Evolutionary conservation across 2,797 vertebrate species (phyloP).

Genomic region (Peromyscus melanophrys): DNA sequence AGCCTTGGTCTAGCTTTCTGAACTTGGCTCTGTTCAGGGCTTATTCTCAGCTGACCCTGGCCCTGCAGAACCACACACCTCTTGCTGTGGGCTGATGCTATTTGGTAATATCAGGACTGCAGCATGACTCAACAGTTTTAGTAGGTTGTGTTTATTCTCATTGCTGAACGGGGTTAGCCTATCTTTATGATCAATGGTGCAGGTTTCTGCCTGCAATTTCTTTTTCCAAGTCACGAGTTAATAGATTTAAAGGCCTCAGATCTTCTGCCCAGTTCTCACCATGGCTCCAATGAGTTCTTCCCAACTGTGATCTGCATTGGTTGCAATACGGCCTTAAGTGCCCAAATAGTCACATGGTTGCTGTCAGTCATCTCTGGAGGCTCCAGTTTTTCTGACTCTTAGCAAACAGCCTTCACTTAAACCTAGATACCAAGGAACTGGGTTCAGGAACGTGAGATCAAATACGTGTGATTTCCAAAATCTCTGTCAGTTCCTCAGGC

Average conservation of each 20-base stretch:
- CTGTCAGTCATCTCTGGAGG: not conserved
- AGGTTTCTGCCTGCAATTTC: not conserved
- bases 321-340: constrained; percentile 21
- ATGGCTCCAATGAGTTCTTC: constrained; percentile 1
- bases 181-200: not conserved
- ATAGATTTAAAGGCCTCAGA: not conserved
- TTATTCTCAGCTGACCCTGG: not conserved
- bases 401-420: constrained; percentile 7
- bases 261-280: not conserved
- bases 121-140: not conserved
- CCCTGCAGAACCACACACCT: not conserved
- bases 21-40: not conserved
- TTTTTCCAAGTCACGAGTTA: not conserved
- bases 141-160: not conserved
- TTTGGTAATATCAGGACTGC: not conserved
- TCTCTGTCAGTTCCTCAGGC: not conserved
- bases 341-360: not conserved
- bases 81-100: not conserved
- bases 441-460: not conserved
- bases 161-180: not conserved
- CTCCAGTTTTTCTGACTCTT: not conserved
- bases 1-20: not conserved
- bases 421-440: not conserved
- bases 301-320: not conserved
- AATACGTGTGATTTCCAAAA: not conserved